Conservation (phyloP, 2,113 vertebrate genomes). For the Dipodomys spectabilis region DNA sequence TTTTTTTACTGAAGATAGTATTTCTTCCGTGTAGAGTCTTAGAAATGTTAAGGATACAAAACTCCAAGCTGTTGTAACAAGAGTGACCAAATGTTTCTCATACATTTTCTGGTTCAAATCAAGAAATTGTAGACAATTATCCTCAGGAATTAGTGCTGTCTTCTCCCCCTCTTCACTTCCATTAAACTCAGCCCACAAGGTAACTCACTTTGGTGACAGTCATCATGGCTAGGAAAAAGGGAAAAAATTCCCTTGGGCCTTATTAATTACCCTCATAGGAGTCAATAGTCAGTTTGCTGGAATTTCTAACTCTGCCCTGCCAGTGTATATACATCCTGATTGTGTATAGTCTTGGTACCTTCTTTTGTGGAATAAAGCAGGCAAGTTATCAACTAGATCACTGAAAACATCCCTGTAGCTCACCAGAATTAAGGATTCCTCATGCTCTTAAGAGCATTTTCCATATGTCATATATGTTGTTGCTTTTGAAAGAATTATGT, state of each 20-base stretch:
- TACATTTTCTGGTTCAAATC: not conserved
- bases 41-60: constrained; percentile 35
- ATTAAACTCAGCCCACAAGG: not conserved
- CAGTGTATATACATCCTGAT: not conserved
- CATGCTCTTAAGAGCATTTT: not conserved
- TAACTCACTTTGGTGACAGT: not conserved
- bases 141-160: not conserved
- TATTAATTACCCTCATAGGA: not conserved
- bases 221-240: not conserved
- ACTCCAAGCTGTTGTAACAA: not conserved
- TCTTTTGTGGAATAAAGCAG: not conserved
- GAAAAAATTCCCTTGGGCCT: not conserved
- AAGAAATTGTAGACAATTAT: constrained; percentile 1
- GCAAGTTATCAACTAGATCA: not conserved
- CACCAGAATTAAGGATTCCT: not conserved
- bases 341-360: not conserved
- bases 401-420: not conserved
- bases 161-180: not conserved
- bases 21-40: constrained; percentile 32
- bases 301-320: not conserved
- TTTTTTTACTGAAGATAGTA: not conserved
- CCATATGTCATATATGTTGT: not conserved
- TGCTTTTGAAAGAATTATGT: constrained; percentile 29
- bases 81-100: not conserved
- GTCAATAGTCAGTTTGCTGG: not conserved